These are phyloP conservation scores for Oreochromis mossambicus DNA, from an alignment of 2,797 vertebrate species.

Conservation along the genomic window DNA sequence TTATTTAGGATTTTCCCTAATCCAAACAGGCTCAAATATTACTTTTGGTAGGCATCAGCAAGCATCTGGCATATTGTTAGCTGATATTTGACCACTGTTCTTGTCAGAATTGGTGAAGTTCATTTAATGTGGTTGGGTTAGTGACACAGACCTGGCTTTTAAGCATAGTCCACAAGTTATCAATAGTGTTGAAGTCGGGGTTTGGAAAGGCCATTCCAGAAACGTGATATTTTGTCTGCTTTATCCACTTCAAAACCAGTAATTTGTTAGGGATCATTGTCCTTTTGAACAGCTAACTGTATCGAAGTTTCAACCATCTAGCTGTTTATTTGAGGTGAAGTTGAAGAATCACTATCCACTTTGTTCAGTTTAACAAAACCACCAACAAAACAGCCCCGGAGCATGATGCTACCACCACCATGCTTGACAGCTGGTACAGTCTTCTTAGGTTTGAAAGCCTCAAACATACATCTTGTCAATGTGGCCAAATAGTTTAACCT, in stretches of 20 bases:
- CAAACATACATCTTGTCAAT: neutral
- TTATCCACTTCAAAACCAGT: neutral
- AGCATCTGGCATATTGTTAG: neutral
- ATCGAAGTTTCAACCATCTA: neutral
- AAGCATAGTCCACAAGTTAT: neutral
- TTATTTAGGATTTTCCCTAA: neutral
- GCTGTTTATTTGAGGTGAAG: neutral
- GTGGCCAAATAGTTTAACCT: neutral
- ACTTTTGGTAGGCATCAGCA: neutral
- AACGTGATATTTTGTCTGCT: neutral
- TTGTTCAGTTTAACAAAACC: neutral
- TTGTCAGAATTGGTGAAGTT: neutral
- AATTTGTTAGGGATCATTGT: neutral
- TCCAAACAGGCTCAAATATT: neutral
- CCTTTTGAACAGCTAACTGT: neutral
- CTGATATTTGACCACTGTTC: neutral
- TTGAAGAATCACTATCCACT: neutral
- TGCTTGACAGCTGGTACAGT: neutral
- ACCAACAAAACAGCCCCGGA: neutral
- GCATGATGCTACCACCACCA: neutral
- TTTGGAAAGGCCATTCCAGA: neutral
- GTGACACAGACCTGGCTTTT: neutral
- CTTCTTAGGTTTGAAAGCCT: neutral
- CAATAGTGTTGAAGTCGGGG: neutral
- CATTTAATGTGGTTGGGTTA: neutral